Percentiles rank a stretch among this genome's conserved stretches.
phyloP scores from a whole-genome alignment of 2,888 invertebrate species.

The Crossocerus cetratus region DNA sequence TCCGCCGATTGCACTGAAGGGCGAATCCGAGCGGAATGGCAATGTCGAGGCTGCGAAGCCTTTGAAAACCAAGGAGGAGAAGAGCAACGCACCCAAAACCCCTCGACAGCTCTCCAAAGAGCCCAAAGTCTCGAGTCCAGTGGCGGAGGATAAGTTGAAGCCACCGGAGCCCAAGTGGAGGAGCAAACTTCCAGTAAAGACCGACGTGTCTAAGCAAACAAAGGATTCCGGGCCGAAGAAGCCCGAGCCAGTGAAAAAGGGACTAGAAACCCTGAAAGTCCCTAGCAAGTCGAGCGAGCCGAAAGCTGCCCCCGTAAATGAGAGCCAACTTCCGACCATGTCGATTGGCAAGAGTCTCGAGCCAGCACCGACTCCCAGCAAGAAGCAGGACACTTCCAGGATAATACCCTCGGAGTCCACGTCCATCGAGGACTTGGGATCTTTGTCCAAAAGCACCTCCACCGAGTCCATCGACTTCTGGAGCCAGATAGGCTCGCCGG shows the following conservation, averaged over 20 bases:
- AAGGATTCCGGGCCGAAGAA: background rate
- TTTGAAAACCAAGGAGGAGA: background rate
- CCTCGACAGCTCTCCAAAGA: background rate
- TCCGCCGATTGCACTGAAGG: background rate
- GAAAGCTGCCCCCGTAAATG: background rate
- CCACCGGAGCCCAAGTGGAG: conserved; percentile 25
- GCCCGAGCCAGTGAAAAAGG: background rate
- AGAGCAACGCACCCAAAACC: background rate
- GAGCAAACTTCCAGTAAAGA: conserved; percentile 7
- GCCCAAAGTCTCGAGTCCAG: background rate
- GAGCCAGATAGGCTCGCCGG: conserved; percentile 69
- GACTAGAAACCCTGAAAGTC: background rate
- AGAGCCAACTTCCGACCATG: background rate
- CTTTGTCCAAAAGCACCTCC: conserved; percentile 48
- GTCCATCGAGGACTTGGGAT: conserved; percentile 14
- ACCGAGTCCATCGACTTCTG: conserved; percentile 71
- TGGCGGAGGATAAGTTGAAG: background rate
- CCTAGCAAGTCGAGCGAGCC: background rate
- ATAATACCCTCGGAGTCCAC: background rate
- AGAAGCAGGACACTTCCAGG: background rate
- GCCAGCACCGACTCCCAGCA: background rate
- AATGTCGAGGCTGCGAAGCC: background rate
- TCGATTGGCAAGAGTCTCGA: background rate
- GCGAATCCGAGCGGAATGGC: background rate
- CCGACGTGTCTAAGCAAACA: background rate